Conservation (phyloP, 2,888 invertebrate species). For the Papilio demoleus region DNA sequence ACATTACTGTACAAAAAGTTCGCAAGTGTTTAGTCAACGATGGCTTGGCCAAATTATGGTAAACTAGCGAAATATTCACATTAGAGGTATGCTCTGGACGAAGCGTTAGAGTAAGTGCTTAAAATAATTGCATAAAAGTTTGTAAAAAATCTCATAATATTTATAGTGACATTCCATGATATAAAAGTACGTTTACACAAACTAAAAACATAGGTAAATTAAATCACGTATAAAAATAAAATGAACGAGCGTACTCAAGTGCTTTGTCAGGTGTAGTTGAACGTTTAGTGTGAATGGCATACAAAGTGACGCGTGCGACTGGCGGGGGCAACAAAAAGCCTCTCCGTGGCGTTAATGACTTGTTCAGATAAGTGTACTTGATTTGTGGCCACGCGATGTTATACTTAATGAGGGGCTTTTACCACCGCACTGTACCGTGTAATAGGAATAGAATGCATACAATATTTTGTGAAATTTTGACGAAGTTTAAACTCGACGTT, state of each 20-base stretch:
- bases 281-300: constrained; percentile 31
- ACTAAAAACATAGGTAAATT: not conserved
- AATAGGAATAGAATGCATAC: constrained; percentile 25
- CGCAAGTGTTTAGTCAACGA: too few species aligned
- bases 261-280: constrained; percentile 21
- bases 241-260: constrained; percentile 11
- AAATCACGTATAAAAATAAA: not conserved
- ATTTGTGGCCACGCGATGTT: constrained; percentile 45
- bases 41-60: too few species aligned
- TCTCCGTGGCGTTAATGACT: constrained; percentile 43
- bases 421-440: constrained; percentile 20
- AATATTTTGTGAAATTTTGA: constrained; percentile 20
- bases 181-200: constrained; percentile 4
- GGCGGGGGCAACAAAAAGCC: constrained; percentile 33
- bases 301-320: constrained; percentile 17
- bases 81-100: too few species aligned
- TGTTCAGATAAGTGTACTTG: constrained; percentile 44
- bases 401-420: constrained; percentile 38
- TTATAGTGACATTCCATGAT: not conserved
- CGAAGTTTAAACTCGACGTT: not conserved
- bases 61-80: too few species aligned
- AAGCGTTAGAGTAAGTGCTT: too few species aligned
- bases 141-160: not conserved
- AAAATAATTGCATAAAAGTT: too few species aligned
- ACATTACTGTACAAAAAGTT: too few species aligned